Evolutionary conservation across 2,113 vertebrate genomes (phyloP).

Genomic region (Australoheros scitulus): DNA sequence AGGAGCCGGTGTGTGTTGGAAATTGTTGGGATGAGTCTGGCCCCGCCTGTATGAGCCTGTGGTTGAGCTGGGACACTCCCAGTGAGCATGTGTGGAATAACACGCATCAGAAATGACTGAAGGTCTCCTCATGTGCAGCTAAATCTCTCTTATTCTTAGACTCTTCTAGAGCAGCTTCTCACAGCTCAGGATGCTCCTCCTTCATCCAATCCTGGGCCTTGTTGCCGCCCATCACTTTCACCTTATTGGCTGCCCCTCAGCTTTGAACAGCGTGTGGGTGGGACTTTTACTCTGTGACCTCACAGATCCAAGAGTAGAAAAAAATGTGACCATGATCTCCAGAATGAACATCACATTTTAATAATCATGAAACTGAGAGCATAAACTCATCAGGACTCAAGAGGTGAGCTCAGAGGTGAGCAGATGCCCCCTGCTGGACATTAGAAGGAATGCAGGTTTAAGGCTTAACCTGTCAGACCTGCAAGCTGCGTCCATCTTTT

Average conservation of each 20-base stretch:
- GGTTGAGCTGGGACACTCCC: background rate
- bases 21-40: conserved; percentile 18
- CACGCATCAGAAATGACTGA: background rate
- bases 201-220: too few species aligned
- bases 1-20: background rate
- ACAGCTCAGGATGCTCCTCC: background rate
- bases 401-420: background rate
- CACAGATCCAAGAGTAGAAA: too few species aligned
- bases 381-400: too few species aligned
- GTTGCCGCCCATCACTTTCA: too few species aligned
- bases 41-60: background rate
- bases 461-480: background rate
- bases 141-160: background rate
- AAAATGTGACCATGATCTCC: background rate
- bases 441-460: background rate
- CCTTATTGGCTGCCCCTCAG: too few species aligned
- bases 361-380: background rate
- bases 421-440: background rate
- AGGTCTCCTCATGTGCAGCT: background rate
- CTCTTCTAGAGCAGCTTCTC: background rate
- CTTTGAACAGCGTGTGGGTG: too few species aligned
- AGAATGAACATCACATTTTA: background rate
- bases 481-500: background rate
- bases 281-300: too few species aligned
- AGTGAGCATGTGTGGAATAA: background rate